Evolutionary conservation across 2,797 vertebrate species (phyloP), one percentile per base, ranked within the genome.

Genomic region (Manis pentadactyla): DNA sequence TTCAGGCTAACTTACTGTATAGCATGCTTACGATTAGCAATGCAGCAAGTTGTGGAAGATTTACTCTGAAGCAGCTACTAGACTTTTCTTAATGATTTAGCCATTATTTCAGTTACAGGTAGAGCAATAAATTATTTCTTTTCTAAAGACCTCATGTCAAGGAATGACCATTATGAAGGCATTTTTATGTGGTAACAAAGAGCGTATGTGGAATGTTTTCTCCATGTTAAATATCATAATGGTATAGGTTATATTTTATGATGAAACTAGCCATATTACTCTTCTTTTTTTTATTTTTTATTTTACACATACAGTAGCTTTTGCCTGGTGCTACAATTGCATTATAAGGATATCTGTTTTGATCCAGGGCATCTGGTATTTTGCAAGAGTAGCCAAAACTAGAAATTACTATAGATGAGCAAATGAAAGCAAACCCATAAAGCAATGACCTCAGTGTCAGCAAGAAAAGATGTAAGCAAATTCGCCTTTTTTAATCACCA

Each of bases 11-110:
- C 98, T 98, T 98, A 98, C 98, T 98, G 98, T 98, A 98, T 98
- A 98, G 98, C 98, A 98, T 96, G 98, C 98, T 98, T 98, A 98
- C 97, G 98, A 99, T 99, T 99, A 98, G 98, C 97, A 98, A 97
- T 97, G 98, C 96, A 98, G 98, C 98, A 98, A 98, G 98, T 98
- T 98, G 97, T 98, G 84, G 98, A 99, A 98, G 98, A 98, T 98
- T 98, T 98, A 98, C 98, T 98, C 98, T 96, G 96, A 98, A 98
- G 97, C 98, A 98, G 98, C 97, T 97, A 87, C 55, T 97, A 98
- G 97, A 98, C 97, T 97, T 98, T 98, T 94, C 97, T 93, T 14
- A 98, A 98, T 98, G 96, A 98, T 98, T 98, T 98, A 98, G 97
- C 98, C 97, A 98, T 98, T 98, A 98, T 98, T 98, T 98, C 97